Percentiles rank a stretch among this genome's conserved stretches.
Conservation (phyloP, 2,888 invertebrate genomes). For the Blastobasis lacticolella region DNA sequence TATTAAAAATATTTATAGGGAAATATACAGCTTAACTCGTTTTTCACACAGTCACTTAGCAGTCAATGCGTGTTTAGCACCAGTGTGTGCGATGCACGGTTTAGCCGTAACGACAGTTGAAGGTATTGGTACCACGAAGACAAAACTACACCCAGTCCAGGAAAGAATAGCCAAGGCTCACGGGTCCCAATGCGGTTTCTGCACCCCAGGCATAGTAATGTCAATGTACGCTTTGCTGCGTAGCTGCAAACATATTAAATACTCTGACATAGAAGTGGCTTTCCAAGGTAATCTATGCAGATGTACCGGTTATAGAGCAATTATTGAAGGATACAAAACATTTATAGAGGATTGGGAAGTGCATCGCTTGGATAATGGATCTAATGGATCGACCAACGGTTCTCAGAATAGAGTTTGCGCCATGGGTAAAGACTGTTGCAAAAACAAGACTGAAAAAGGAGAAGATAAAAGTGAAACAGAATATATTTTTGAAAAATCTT, state of each 20-base stretch:
- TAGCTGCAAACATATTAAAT: constrained; percentile 53
- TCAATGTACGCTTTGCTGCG: constrained; percentile 89
- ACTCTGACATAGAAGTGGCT: constrained; percentile 80
- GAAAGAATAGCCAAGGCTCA: constrained; percentile 87
- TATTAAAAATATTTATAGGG: no score
- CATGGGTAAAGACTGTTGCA: constrained; percentile 80
- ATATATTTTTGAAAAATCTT: constrained; percentile 73
- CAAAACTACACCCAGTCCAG: constrained; percentile 85
- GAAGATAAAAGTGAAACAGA: constrained; percentile 60
- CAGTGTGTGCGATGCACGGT: constrained; percentile 86
- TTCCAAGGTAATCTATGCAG: constrained; percentile 86
- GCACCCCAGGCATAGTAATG: constrained; percentile 94
- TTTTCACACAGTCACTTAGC: constrained; percentile 76
- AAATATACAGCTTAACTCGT: no score
- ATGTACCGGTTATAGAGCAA: constrained; percentile 91
- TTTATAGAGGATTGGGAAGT: constrained; percentile 83
- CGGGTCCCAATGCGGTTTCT: constrained; percentile 92
- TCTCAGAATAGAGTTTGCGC: constrained; percentile 46
- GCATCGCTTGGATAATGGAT: constrained; percentile 39
- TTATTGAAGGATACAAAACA: constrained; percentile 86
- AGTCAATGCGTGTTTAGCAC: constrained; percentile 88
- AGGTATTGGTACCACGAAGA: constrained; percentile 85
- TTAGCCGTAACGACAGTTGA: constrained; percentile 89
- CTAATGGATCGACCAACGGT: constrained; percentile 14
- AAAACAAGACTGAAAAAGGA: constrained; percentile 46